phyloP scores from a whole-genome alignment of 2,113 vertebrate species.

The Vidua chalybeata region DNA sequence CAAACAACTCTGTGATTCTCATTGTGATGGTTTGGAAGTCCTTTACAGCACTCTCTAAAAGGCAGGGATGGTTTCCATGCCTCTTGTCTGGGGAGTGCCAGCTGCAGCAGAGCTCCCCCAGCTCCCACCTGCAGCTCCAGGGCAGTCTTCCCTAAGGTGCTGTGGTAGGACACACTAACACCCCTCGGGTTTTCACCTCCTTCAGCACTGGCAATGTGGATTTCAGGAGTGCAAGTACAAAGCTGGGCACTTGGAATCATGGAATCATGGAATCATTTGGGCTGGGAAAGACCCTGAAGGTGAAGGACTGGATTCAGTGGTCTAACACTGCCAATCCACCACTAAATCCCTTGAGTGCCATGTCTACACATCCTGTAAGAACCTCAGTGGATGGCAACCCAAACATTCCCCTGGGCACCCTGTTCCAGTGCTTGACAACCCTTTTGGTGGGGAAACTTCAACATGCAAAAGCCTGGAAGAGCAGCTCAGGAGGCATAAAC shows the following conservation, averaged over 20 bases:
- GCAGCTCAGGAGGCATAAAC: neutral
- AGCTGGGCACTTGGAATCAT: neutral
- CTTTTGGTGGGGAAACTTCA: neutral
- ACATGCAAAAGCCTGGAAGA: neutral
- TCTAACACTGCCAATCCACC: no score
- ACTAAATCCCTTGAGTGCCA: neutral
- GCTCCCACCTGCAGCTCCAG: neutral
- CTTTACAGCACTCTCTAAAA: neutral
- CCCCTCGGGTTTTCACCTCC: neutral
- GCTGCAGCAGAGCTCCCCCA: neutral
- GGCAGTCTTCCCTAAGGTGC: neutral
- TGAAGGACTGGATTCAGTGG: fast-evolving
- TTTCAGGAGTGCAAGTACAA: neutral
- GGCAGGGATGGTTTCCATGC: neutral
- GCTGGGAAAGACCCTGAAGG: neutral
- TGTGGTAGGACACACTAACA: neutral
- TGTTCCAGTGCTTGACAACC: neutral
- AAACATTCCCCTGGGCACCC: neutral
- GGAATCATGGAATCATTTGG: neutral
- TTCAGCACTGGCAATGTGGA: neutral
- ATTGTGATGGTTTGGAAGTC: neutral
- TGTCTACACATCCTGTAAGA: neutral
- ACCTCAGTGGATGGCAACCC: neutral
- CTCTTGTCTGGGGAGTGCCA: neutral
- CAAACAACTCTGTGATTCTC: neutral